A percentile compares a stretch with the other conserved stretches of the same genome.
Evolutionary conservation across 1,140 invertebrate species (phyloP).

Genomic region (Ips nitidus): DNA sequence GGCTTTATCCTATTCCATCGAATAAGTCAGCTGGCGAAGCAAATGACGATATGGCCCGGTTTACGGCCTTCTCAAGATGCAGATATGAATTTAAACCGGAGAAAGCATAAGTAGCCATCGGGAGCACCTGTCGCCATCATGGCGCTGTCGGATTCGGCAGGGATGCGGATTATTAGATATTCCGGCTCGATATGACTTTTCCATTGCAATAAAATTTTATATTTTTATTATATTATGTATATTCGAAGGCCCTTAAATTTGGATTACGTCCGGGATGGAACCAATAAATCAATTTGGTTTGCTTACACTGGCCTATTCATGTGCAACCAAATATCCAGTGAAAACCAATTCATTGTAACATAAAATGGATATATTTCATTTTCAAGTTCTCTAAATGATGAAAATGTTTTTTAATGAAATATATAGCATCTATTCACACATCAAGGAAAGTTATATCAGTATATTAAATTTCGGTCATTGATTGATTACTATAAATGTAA

Average conservation of each 20-base stretch:
- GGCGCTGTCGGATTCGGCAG: conserved; percentile 22
- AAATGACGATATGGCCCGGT: conserved; percentile 25
- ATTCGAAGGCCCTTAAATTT: conserved; percentile 11
- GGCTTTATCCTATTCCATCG: conserved; percentile 9
- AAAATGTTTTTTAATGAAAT: too few relatives aligned
- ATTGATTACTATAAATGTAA: too few relatives aligned
- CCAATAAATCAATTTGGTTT: too few relatives aligned
- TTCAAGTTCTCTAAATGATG: too few relatives aligned
- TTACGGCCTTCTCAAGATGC: conserved; percentile 30
- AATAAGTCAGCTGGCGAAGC: conserved; percentile 23
- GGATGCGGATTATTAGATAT: conserved; percentile 32
- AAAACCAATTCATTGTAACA: too few relatives aligned
- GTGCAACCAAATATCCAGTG: too few relatives aligned
- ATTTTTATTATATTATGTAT: conserved; percentile 28
- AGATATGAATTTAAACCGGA: conserved; percentile 32
- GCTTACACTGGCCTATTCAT: too few relatives aligned
- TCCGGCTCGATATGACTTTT: conserved; percentile 21
- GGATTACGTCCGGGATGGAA: conserved; percentile 4
- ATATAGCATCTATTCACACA: too few relatives aligned
- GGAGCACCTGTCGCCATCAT: conserved; percentile 19
- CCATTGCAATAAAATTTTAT: conserved; percentile 26
- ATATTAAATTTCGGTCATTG: too few relatives aligned
- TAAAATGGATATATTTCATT: too few relatives aligned
- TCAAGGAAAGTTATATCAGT: too few relatives aligned
- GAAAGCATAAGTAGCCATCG: conserved; percentile 15